These are phyloP conservation scores for Silvanus unidentatus DNA, from an alignment of 2,888 invertebrate genomes.

Conservation along the genomic window DNA sequence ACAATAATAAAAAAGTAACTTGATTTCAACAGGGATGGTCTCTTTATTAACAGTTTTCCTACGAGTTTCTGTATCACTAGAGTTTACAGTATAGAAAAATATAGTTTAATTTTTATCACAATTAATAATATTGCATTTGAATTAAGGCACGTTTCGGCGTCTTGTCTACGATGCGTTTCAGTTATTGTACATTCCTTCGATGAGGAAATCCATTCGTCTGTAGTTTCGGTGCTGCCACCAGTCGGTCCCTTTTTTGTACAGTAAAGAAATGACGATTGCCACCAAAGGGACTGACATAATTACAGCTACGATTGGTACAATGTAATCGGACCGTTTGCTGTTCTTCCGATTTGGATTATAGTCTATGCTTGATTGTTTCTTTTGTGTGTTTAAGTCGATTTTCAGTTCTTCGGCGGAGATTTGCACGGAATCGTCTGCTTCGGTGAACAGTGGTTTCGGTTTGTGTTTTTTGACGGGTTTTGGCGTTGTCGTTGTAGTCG, in stretches of 20 bases:
- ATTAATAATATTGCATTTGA: conserved; percentile 26
- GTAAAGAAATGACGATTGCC: conserved; percentile 60
- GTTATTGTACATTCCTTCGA: conserved; percentile 87
- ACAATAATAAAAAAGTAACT: no score
- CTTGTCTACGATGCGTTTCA: conserved; percentile 33
- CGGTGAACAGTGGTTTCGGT: conserved; percentile 18
- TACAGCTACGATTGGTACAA: conserved; percentile 68
- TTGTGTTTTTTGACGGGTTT: conserved; percentile 4
- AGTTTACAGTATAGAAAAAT: no score
- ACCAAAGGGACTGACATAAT: conserved; percentile 71
- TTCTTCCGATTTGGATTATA: conserved; percentile 17
- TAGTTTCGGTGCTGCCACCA: conserved; percentile 84
- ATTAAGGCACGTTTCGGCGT: conserved; percentile 20
- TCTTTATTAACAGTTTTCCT: no score
- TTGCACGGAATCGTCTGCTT: conserved; percentile 14
- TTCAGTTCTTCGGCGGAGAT: conserved; percentile 1
- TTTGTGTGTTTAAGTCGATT: conserved; percentile 19
- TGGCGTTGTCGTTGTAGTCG: conserved; percentile 5
- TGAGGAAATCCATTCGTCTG: conserved; percentile 79
- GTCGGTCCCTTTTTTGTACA: conserved; percentile 66
- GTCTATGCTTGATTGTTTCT: conserved; percentile 34
- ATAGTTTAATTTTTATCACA: conserved; percentile 21
- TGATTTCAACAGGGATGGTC: no score
- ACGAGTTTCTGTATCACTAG: no score
- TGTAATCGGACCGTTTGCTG: conserved; percentile 53